Evolutionary conservation across 2,113 vertebrate genomes (phyloP), one percentile per base, ranked within the genome.

Genomic region (Falcunculus frontatus): DNA sequence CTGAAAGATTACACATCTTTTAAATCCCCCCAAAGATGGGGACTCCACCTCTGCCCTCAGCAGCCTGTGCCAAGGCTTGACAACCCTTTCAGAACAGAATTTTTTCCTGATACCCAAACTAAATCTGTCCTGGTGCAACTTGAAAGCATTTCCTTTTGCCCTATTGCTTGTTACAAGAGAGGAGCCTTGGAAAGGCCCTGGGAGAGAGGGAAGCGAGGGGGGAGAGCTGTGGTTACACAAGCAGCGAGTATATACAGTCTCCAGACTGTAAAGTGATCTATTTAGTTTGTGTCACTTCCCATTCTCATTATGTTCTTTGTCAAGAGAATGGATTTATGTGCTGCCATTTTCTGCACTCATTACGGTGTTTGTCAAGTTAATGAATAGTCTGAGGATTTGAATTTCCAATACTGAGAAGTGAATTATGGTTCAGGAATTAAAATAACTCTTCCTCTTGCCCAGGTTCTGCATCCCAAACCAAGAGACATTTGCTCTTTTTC

Each of bases 351-450:
- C 96, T 94, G 84, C 35, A 82, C 93, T 97, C 95, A 97, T 97
- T 97, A 97, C 2, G 16, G 76, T 97, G 94, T 98, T 97, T 98
- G 97, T 98, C 98, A 98, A 97, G 97, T 95, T 97, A 98, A 98
- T 97, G 96, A 97, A 97, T 96, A 84, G 95, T 77, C 80, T 83
- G 64, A 97, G 94, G 93, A 89, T 97, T 65, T 72, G 86, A 96
- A 97, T 97, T 97, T 98, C 96, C 89, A 95, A 84, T 96, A 94
- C 22, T 56, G 59, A 95, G 17, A 56, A 74, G 55, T 97, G 87
- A 98, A 88, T 98, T 96, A 98, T 88, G 68, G 91, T 47, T 79
- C 56, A 46, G 30, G 29, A 95, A 96, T 95, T 94, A 95, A 97
- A 96, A 84, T 82, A 84, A 84, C 87, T 83, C 68, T 96, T 95